These are phyloP conservation scores for Trichosurus vulpecula DNA, from an alignment of 2,797 vertebrate genomes.

Conservation along the genomic window DNA sequence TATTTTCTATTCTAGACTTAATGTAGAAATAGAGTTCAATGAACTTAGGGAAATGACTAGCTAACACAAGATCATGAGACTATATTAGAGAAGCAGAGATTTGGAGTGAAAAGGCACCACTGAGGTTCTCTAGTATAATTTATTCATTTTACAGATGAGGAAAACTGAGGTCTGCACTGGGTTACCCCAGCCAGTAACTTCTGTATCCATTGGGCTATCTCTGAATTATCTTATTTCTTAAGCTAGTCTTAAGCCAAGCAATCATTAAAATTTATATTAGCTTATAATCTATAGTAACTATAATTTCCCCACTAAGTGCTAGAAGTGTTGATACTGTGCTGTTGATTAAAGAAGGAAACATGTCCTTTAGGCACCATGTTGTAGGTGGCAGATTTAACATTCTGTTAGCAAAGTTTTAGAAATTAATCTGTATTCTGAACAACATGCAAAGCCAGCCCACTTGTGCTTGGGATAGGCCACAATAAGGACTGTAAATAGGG, in stretches of 20 bases:
- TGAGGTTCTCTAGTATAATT: neutral
- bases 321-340: neutral
- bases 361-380: neutral
- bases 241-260: neutral
- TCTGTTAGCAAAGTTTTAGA: neutral
- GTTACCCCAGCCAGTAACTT: neutral
- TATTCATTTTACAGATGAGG: neutral
- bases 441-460: neutral
- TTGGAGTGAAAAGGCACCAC: neutral
- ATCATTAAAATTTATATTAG: neutral
- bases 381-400: neutral
- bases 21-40: neutral
- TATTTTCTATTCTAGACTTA: neutral
- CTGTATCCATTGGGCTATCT: neutral
- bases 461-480: neutral
- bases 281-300: neutral
- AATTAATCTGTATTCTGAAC: neutral
- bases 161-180: neutral
- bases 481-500: neutral
- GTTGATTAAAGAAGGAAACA: neutral
- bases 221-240: neutral
- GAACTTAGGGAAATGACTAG: neutral
- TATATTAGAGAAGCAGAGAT: neutral
- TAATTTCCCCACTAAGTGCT: neutral
- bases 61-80: neutral